phyloP scores from a whole-genome alignment of 1,140 invertebrate species.

The Glossosoma conforme region DNA sequence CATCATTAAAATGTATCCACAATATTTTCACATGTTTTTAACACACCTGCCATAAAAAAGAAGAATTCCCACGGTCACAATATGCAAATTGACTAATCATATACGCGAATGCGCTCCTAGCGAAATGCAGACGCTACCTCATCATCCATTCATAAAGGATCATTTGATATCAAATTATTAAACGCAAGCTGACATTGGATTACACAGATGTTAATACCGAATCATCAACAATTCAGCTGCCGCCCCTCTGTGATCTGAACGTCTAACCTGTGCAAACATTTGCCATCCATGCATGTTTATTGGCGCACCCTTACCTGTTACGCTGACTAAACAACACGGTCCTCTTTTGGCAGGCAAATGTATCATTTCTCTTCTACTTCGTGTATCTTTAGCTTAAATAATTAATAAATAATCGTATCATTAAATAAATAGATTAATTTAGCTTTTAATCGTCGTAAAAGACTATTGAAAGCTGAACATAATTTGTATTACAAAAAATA shows the following conservation, averaged over 20 bases:
- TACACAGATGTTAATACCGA: slow-evolving; percentile 4
- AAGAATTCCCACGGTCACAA: slow-evolving; percentile 1
- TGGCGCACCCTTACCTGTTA: slow-evolving; percentile 2
- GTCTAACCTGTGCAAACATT: slow-evolving; percentile 7
- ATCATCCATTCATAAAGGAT: slow-evolving; percentile 24
- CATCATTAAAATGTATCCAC: too few relatives aligned
- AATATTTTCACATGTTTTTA: background rate
- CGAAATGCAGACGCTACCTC: background rate
- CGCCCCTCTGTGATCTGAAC: too few relatives aligned
- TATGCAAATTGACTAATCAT: slow-evolving; percentile 14
- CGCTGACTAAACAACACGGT: slow-evolving; percentile 23
- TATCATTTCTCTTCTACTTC: too few relatives aligned
- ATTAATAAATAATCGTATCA: too few relatives aligned
- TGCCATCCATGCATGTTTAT: background rate
- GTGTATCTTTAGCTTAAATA: too few relatives aligned
- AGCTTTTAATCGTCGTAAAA: too few relatives aligned
- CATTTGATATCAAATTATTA: slow-evolving; percentile 23
- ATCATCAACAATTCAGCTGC: slow-evolving; percentile 20
- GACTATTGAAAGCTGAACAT: too few relatives aligned
- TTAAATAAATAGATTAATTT: too few relatives aligned
- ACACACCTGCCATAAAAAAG: background rate
- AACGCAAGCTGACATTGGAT: slow-evolving; percentile 14
- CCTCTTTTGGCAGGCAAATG: too few relatives aligned
- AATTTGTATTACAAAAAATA: too few relatives aligned
- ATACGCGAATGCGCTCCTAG: background rate